These are phyloP conservation scores for Mimas tiliae DNA, from an alignment of 2,888 invertebrate species.

Conservation along the genomic window DNA sequence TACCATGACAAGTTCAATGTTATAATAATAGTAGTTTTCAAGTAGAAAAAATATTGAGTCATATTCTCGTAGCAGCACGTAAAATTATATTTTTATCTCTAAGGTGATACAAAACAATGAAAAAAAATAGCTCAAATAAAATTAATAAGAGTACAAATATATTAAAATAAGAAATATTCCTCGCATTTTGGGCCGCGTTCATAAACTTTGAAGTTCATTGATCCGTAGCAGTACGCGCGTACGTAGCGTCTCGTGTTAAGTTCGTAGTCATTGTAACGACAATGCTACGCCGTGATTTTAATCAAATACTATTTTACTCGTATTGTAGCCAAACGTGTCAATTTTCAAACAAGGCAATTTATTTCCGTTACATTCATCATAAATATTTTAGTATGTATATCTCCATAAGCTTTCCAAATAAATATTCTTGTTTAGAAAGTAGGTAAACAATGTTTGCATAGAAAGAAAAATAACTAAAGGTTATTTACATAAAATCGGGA, in stretches of 20 bases:
- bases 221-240: not conserved
- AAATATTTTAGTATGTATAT: not conserved
- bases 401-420: not conserved
- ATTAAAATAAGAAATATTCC: not conserved
- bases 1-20: no score
- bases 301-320: not conserved
- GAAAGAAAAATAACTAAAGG: slow-evolving; percentile 23
- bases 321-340: no score
- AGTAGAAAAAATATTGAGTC: no score
- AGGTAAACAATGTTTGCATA: slow-evolving; percentile 20
- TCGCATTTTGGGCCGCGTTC: no score
- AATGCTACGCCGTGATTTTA: not conserved
- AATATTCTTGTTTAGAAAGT: slow-evolving; percentile 15
- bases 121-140: no score
- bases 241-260: not conserved
- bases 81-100: no score
- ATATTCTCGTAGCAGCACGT: no score
- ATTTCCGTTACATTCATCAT: no score
- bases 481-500: slow-evolving; percentile 24
- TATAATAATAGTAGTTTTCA: no score
- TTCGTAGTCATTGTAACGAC: not conserved
- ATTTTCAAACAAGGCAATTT: no score
- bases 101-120: no score
- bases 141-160: no score
- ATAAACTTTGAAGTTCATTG: not conserved